Evolutionary conservation across 2,113 vertebrate genomes (phyloP).

Genomic region (Mandrillus leucophaeus): DNA sequence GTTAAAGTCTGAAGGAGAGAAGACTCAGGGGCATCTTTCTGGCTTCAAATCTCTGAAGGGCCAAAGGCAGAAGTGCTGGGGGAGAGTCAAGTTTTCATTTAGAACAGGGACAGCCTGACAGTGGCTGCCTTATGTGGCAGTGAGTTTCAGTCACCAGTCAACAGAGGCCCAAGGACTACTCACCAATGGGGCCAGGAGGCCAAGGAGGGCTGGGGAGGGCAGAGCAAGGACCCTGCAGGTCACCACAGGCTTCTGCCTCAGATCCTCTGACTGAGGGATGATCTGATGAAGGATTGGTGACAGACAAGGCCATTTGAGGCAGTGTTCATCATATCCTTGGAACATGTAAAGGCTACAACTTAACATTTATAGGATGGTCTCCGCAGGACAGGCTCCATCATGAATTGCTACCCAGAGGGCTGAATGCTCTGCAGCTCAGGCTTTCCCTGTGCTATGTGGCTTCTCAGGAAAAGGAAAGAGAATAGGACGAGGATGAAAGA

Average conservation of each 20-base stretch:
- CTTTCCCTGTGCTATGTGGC: neutral
- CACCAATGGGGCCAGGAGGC: no score
- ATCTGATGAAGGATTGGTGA: neutral
- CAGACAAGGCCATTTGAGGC: neutral
- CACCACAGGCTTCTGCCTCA: neutral
- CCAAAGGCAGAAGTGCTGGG: neutral
- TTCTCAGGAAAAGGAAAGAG: neutral
- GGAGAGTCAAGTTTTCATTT: neutral
- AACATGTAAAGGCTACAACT: neutral
- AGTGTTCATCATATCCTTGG: neutral
- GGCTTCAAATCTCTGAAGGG: neutral
- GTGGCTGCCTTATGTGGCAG: no score
- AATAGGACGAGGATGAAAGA: neutral
- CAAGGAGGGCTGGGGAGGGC: neutral
- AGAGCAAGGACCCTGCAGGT: accelerated
- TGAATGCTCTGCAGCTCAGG: neutral
- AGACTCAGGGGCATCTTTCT: neutral
- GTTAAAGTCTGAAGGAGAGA: neutral
- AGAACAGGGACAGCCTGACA: neutral
- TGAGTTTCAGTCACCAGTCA: neutral
- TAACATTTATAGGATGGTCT: neutral
- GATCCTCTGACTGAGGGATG: neutral
- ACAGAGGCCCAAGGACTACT: neutral
- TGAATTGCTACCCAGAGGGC: neutral
- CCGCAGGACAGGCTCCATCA: neutral